These are phyloP conservation scores for Zophobas atratus DNA, from an alignment of 1,140 invertebrate genomes.

Conservation along the genomic window DNA sequence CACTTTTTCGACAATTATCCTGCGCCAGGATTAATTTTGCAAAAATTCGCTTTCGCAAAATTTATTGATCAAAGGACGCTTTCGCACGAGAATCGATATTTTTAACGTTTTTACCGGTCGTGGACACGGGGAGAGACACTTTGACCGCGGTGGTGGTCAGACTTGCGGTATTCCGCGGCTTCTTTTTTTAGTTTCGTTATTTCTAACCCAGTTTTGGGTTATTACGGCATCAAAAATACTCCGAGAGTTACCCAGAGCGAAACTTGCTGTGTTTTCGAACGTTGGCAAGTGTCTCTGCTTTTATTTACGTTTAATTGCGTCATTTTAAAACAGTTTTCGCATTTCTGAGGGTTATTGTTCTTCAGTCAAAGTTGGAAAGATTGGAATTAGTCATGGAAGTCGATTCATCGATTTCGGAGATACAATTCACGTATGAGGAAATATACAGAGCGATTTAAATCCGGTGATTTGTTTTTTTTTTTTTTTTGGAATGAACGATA, in stretches of 20 bases:
- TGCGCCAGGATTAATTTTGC: background rate
- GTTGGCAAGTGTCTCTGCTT: constrained; percentile 28
- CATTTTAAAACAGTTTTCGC: constrained; percentile 23
- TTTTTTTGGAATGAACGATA: background rate
- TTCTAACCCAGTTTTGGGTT: background rate
- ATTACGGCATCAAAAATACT: constrained; percentile 30
- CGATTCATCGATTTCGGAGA: constrained; percentile 9
- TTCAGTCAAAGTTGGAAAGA: background rate
- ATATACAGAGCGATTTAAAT: constrained; percentile 1
- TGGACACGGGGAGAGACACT: no score
- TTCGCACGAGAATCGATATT: constrained; percentile 1
- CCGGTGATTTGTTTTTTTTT: background rate
- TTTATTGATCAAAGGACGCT: background rate
- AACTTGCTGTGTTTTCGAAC: constrained; percentile 22
- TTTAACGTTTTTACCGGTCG: background rate
- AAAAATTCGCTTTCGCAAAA: background rate
- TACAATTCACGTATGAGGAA: background rate
- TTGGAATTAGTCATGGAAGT: background rate
- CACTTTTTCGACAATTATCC: constrained; percentile 12
- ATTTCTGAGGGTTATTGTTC: constrained; percentile 23
- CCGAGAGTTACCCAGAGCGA: constrained; percentile 7
- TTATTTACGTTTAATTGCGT: constrained; percentile 36
- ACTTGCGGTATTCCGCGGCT: background rate
- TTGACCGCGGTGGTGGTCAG: no score
- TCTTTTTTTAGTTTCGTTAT: background rate